Evolutionary conservation across 2,113 vertebrate species (phyloP), one percentile per base, ranked within the genome.

Genomic region (Otis tarda): DNA sequence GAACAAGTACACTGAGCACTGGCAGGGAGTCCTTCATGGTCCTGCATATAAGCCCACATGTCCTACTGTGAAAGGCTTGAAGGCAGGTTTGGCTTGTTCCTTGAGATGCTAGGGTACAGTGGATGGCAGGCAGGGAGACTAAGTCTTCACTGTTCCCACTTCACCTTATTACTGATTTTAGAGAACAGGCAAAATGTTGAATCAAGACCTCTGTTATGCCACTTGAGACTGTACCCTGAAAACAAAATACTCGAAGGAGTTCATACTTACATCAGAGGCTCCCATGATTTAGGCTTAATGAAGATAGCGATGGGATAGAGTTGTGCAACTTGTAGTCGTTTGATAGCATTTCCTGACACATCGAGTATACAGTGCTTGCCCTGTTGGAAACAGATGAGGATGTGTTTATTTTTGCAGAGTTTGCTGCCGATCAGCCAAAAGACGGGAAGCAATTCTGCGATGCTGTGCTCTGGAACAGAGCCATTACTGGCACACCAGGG

Each of bases 301-400:
- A 99, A 99, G 98, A 99, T 99, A 97, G 99, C 99, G 47, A 99
- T 99, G 77, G 99, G 99, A 97, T 99, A 99, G 77, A 99, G 99
- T 98, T 99, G 99, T 98, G 99, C 99, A 97, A 99, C 99, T 98
- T 99, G 99, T 98, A 99, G 98, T 97, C 99, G 98, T 97, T 99
- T 99, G 97, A 99, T 99, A 95, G 99, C 99, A 47, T 99, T 99
- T 98, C 99, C 99, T 88, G 99, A 99, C 96, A 99, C 99, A 49
- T 99, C 99, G 69, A 99, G 98, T 97, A 99, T 99, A 97, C 99
- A 99, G 98, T 99, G 99, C 95, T 99, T 99, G 88, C 99, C 99
- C 99, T 99, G 98, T 93, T 77, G 97, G 93, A 97, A 95, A 96
- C 35, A 97, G 78, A 96, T 75, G 61, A 97, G 25, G 31, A 87